Evolutionary conservation across 2,888 invertebrate species (phyloP).

Genomic region (Eumacrocentrus americanus): DNA sequence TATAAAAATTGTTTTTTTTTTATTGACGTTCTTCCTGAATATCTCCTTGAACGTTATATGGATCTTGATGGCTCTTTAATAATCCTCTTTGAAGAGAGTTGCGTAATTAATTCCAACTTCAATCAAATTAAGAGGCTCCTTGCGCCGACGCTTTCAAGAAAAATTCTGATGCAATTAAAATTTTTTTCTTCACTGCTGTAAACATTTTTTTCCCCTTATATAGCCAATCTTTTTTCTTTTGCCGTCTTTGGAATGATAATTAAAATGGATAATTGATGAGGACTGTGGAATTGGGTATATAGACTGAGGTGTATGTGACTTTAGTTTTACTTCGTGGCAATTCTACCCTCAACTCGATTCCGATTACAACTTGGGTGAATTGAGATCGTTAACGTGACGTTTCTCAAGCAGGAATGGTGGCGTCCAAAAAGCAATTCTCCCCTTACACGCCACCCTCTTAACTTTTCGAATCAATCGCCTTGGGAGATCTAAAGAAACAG

Average conservation of each 20-base stretch:
- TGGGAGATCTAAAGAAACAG: not conserved
- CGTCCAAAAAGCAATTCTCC: not conserved
- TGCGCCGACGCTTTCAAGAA: not conserved
- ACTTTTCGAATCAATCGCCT: conserved; percentile 4
- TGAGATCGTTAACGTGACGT: not conserved
- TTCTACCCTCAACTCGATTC: not conserved
- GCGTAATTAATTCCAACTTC: not conserved
- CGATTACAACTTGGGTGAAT: conserved; percentile 1
- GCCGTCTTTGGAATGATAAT: no score
- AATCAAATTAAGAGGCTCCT: not conserved
- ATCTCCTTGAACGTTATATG: not conserved
- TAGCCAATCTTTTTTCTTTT: not conserved
- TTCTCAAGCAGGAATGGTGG: not conserved
- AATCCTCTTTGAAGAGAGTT: not conserved
- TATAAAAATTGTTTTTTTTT: not conserved
- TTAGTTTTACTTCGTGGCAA: not conserved
- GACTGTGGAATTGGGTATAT: no score
- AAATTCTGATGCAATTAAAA: not conserved
- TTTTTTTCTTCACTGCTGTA: not conserved
- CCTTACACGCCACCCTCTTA: not conserved
- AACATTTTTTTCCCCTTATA: not conserved
- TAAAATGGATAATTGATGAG: no score
- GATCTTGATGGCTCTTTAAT: not conserved
- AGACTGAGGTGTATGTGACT: no score
- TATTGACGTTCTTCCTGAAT: not conserved